phyloP scores from a whole-genome alignment of 2,888 invertebrate genomes.

The Diabrotica balteata region DNA sequence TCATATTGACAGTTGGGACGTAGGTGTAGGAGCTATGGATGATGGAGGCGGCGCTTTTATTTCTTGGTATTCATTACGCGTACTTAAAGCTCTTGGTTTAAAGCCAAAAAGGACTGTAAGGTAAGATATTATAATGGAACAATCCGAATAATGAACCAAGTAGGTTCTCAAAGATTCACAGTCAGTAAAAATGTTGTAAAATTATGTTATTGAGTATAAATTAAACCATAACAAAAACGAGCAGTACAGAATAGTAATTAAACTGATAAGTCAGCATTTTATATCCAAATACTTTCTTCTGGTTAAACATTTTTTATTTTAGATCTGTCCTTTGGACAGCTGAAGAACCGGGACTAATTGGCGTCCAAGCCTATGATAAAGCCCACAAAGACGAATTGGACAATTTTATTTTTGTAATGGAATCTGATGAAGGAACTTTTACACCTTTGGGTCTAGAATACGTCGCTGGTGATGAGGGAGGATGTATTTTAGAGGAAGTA shows the following conservation, averaged over 20 bases:
- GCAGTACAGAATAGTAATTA: too few relatives aligned
- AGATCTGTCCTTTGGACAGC: constrained; percentile 81
- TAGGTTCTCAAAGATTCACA: too few relatives aligned
- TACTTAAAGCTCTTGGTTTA: constrained; percentile 71
- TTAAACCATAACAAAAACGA: too few relatives aligned
- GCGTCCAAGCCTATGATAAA: constrained; percentile 70
- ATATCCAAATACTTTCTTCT: too few relatives aligned
- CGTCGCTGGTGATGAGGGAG: constrained; percentile 67
- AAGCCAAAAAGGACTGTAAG: constrained; percentile 75
- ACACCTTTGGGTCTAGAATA: constrained; percentile 74
- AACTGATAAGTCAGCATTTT: too few relatives aligned
- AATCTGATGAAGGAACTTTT: constrained; percentile 85
- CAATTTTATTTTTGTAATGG: constrained; percentile 79
- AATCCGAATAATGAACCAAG: too few relatives aligned
- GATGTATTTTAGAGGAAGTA: constrained; percentile 73
- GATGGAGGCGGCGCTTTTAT: constrained; percentile 84
- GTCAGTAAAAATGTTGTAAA: too few relatives aligned
- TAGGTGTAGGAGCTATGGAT: constrained; percentile 88
- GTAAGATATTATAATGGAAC: constrained; percentile 45
- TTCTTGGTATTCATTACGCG: constrained; percentile 76
- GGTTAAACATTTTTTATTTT: background rate
- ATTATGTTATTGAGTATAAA: too few relatives aligned
- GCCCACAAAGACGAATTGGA: constrained; percentile 66
- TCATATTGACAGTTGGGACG: constrained; percentile 88
- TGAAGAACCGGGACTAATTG: constrained; percentile 77